phyloP scores from a whole-genome alignment of 2,797 vertebrate genomes.

The Lophura swinhoii region DNA sequence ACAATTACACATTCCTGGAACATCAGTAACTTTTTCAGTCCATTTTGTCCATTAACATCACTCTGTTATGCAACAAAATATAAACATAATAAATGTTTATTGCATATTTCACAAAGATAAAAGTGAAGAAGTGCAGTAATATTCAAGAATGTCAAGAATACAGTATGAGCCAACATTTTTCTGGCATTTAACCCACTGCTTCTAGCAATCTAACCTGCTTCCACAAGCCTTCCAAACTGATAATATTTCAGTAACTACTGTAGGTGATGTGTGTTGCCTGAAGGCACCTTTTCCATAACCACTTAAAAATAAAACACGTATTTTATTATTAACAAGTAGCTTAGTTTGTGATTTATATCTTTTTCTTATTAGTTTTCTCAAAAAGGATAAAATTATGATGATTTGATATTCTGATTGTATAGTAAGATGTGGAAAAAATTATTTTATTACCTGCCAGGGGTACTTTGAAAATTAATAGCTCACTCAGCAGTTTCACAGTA shows the following conservation, averaged over 20 bases:
- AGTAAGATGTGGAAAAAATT: background rate
- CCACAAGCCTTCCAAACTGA: constrained; percentile 28
- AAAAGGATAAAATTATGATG: background rate
- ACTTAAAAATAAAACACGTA: background rate
- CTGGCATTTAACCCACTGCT: constrained; percentile 29
- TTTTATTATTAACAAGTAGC: constrained; percentile 26
- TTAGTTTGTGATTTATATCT: background rate
- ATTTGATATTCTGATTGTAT: background rate
- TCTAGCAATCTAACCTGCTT: constrained; percentile 14
- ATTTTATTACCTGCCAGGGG: background rate
- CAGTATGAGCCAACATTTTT: constrained; percentile 23
- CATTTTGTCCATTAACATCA: constrained; percentile 9
- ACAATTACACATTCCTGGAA: constrained; percentile 58
- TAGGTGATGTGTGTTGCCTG: background rate
- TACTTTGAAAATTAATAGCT: background rate
- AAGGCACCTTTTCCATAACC: constrained; percentile 48
- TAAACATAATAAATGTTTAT: constrained; percentile 46
- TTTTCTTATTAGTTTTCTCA: background rate
- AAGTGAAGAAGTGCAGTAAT: constrained; percentile 71
- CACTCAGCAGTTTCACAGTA: background rate
- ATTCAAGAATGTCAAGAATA: constrained; percentile 57
- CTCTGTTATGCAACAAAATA: constrained; percentile 44
- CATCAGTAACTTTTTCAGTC: constrained; percentile 22
- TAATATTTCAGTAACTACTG: background rate
- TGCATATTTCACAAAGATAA: constrained; percentile 75